Conservation (phyloP, 1,140 invertebrate genomes). For the Aporrectodea caliginosa region DNA sequence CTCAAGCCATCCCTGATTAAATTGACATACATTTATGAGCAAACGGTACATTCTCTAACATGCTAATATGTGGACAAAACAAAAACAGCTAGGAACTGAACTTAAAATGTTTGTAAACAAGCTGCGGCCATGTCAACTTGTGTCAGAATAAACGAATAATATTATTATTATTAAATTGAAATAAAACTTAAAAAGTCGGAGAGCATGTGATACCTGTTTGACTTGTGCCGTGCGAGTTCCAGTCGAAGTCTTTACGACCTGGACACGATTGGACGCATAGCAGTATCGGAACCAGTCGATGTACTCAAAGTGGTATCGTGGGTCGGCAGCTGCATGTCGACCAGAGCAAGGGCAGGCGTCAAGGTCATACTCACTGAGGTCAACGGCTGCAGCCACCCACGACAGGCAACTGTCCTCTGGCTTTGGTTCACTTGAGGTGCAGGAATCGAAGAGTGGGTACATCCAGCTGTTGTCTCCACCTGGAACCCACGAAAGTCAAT, state of each 20-base stretch:
- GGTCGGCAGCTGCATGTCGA: background rate
- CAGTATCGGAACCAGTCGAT: background rate
- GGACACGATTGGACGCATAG: background rate
- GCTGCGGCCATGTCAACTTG: too few species aligned
- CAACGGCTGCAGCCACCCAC: background rate
- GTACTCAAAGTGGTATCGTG: background rate
- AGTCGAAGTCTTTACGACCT: background rate
- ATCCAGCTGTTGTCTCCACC: background rate
- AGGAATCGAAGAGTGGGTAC: background rate
- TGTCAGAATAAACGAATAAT: too few species aligned
- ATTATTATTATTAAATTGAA: too few species aligned
- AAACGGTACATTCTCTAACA: too few species aligned
- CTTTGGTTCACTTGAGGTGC: background rate
- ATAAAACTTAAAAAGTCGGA: too few species aligned
- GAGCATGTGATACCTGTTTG: background rate
- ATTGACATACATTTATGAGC: too few species aligned
- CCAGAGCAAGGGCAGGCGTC: background rate
- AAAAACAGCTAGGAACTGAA: too few species aligned
- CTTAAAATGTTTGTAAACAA: too few species aligned
- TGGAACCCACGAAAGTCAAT: too few species aligned
- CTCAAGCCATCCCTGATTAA: too few species aligned
- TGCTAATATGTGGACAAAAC: too few species aligned
- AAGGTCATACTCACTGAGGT: background rate
- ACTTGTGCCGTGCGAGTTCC: background rate
- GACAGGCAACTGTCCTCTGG: background rate